phyloP scores from a whole-genome alignment of 1,140 invertebrate species.

The Acromyrmex echinatior region DNA sequence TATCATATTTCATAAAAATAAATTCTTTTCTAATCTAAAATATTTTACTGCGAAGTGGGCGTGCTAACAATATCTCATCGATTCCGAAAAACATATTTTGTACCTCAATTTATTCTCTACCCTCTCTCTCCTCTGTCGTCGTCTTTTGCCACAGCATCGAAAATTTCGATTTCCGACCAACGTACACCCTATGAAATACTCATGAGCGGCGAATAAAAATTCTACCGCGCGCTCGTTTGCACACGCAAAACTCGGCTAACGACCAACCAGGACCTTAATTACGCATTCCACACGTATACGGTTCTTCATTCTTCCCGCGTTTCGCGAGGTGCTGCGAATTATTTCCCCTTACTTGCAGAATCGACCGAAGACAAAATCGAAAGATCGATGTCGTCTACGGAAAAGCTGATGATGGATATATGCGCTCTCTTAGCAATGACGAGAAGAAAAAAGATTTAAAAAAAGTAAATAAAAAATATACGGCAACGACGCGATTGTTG shows the following conservation, averaged over 20 bases:
- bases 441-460: background rate
- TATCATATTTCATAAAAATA: background rate
- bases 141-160: background rate
- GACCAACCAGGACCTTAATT: conserved; percentile 50
- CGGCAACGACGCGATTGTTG: conserved; percentile 4
- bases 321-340: conserved; percentile 38
- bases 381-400: background rate
- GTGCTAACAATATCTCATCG: background rate
- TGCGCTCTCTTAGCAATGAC: background rate
- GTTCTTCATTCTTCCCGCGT: conserved; percentile 38
- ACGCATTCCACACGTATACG: conserved; percentile 38
- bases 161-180: conserved; percentile 46
- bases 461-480: background rate
- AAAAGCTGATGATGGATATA: conserved; percentile 5
- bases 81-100: conserved; percentile 24
- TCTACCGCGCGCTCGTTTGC: conserved; percentile 55
- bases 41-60: background rate
- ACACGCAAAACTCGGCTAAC: conserved; percentile 49
- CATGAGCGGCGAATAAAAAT: conserved; percentile 63
- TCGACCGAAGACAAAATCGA: background rate
- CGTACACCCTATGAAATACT: conserved; percentile 57
- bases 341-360: background rate
- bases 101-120: conserved; percentile 32
- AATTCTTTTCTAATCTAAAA: background rate
- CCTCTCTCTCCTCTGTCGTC: background rate